A percentile compares a stretch with the other conserved stretches of the same genome.
phyloP scores from a whole-genome alignment of 2,113 vertebrate genomes.

The Aspiorhynchus laticeps region DNA sequence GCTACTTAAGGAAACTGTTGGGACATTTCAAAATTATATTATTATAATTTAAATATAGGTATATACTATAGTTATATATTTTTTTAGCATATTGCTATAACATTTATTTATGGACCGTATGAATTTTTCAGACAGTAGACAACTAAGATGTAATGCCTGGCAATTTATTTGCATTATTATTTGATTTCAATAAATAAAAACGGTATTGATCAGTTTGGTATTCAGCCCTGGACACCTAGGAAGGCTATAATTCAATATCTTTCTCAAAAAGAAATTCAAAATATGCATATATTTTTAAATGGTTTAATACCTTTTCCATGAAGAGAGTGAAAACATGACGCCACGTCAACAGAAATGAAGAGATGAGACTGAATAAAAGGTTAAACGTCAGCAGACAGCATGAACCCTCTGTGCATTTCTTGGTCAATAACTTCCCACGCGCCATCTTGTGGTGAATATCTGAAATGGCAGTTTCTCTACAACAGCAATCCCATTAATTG shows the following conservation, averaged over 20 bases:
- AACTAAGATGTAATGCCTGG: background rate
- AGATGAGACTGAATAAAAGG: background rate
- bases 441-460: constrained; percentile 64
- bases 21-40: background rate
- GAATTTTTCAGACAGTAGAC: background rate
- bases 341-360: background rate
- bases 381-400: background rate
- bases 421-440: constrained; percentile 48
- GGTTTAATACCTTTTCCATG: background rate
- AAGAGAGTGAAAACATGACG: background rate
- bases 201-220: background rate
- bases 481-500: background rate
- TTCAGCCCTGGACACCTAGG: background rate
- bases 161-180: background rate
- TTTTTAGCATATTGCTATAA: background rate
- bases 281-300: background rate
- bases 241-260: background rate
- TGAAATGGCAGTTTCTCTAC: background rate
- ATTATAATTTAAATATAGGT: background rate
- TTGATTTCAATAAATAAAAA: background rate
- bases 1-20: background rate
- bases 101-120: background rate
- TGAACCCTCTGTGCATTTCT: background rate
- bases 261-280: background rate
- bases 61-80: background rate